These are phyloP conservation scores for Geodia barretti DNA, from an alignment of 37 sponge, comb jelly and placozoan species.

Conservation along the genomic window DNA sequence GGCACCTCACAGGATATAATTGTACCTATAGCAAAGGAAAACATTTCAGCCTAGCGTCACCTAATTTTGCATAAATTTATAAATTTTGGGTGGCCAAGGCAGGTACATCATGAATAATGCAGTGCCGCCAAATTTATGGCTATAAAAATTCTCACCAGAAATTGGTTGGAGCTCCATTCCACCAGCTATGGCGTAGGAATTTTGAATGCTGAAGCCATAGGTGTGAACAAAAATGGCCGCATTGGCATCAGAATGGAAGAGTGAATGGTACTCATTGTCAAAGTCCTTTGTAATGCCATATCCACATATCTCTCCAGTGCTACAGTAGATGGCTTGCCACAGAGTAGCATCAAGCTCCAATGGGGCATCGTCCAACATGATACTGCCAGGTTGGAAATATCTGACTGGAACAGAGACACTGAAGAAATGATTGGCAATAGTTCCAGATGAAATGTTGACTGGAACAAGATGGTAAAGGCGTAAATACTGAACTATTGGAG, in stretches of 20 bases:
- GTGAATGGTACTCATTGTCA: background rate
- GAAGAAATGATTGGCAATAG: no score
- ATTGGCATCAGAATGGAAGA: background rate
- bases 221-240: background rate
- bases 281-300: background rate
- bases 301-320: background rate
- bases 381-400: background rate
- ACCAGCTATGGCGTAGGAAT: background rate
- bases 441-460: no score
- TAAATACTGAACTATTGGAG: background rate
- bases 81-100: background rate
- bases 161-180: background rate
- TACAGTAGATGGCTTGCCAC: background rate
- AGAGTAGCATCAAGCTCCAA: background rate
- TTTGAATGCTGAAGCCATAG: background rate
- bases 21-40: no score
- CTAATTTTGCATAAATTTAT: background rate
- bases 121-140: no score
- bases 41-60: no score
- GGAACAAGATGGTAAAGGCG: no score
- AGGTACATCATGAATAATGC: no score
- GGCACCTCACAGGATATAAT: background rate
- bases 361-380: background rate
- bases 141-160: background rate
- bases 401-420: background rate